Percentiles rank a stretch among this genome's conserved stretches.
Evolutionary conservation across 2,797 vertebrate genomes (phyloP).

Genomic region (Protosalanx chinensis): DNA sequence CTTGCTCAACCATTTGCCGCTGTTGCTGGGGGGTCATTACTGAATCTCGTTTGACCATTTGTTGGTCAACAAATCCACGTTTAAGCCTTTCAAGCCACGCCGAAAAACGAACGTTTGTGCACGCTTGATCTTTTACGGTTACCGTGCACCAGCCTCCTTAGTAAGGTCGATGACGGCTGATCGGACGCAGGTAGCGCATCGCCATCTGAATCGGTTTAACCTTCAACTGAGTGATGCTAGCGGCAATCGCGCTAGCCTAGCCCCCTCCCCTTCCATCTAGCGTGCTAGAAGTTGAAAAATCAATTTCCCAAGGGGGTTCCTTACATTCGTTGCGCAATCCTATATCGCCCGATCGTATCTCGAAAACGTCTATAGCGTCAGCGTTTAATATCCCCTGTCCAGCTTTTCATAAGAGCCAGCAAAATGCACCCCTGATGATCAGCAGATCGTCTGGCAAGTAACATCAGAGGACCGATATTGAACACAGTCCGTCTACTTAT

Average conservation of each 20-base stretch:
- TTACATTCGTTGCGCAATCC: neutral
- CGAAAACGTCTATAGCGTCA: neutral
- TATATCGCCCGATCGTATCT: neutral
- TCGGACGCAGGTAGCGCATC: neutral
- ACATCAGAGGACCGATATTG: neutral
- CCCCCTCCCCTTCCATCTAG: neutral
- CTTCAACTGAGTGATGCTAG: slow-evolving; percentile 7
- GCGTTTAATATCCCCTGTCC: neutral
- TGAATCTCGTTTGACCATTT: slow-evolving; percentile 1
- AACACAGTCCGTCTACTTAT: slow-evolving; percentile 11
- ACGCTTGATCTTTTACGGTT: neutral
- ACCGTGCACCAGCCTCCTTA: neutral
- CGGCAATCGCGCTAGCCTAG: neutral
- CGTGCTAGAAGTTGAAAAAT: slow-evolving; percentile 3
- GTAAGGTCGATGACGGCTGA: neutral
- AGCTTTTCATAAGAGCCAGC: neutral
- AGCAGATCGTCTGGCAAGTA: slow-evolving; percentile 7
- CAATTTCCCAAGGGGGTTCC: neutral
- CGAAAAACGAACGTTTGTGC: neutral
- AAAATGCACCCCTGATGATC: neutral
- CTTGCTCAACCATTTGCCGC: slow-evolving; percentile 5
- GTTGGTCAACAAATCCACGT: neutral
- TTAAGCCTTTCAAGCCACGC: neutral
- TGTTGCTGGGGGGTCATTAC: neutral
- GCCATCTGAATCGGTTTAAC: slow-evolving; percentile 2